These are phyloP conservation scores for Aleiodes sp. DNA, from an alignment of 1,140 invertebrate genomes.

Conservation along the genomic window DNA sequence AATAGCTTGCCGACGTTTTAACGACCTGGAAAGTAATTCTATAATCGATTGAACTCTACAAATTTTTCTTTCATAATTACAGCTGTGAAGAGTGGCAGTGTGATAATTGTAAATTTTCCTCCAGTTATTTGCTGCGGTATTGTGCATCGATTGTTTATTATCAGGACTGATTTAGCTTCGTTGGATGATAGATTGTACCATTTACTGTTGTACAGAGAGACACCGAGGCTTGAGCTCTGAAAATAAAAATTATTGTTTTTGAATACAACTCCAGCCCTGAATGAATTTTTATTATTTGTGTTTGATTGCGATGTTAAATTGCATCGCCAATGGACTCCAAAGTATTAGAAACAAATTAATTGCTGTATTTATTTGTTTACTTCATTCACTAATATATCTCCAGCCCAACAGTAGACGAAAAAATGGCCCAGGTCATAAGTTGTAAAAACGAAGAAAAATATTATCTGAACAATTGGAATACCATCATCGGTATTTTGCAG, in stretches of 20 bases:
- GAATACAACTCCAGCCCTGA: no score
- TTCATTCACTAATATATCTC: slow-evolving; percentile 25
- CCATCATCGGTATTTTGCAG: neutral
- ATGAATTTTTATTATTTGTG: neutral
- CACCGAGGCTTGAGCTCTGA: slow-evolving; percentile 28
- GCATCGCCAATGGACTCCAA: no score
- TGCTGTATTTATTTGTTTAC: neutral
- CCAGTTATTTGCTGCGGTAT: slow-evolving; percentile 45
- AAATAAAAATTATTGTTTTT: no score
- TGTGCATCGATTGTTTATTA: slow-evolving; percentile 44
- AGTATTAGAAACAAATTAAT: no score
- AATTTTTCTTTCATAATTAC: neutral
- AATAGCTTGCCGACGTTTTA: slow-evolving; percentile 40
- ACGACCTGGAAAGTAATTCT: slow-evolving; percentile 37
- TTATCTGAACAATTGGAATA: slow-evolving; percentile 24
- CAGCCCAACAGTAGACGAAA: slow-evolving; percentile 27
- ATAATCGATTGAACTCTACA: no score
- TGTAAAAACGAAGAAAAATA: slow-evolving; percentile 21
- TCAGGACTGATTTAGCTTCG: slow-evolving; percentile 38
- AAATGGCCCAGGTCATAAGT: slow-evolving; percentile 24
- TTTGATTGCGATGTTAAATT: no score
- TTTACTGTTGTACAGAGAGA: slow-evolving; percentile 42
- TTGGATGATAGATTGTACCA: slow-evolving; percentile 43
- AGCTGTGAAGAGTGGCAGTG: neutral
- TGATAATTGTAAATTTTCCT: slow-evolving; percentile 42